A percentile compares a stretch with the other conserved stretches of the same genome.
These are phyloP conservation scores for Drosophila trapezifrons DNA, from an alignment of 1,140 invertebrate genomes.

Conservation along the genomic window DNA sequence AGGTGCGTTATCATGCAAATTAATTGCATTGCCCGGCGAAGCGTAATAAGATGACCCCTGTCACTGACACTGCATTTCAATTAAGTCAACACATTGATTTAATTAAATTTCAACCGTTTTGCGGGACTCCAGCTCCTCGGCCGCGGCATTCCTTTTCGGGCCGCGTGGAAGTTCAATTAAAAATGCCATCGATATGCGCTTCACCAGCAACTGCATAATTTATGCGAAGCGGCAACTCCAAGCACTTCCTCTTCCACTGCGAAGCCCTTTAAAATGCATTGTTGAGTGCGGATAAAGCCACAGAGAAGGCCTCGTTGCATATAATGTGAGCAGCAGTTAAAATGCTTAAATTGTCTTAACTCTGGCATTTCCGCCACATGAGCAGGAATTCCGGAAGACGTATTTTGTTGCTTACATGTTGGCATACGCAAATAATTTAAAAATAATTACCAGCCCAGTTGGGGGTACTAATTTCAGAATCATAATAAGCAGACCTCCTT, in stretches of 20 bases:
- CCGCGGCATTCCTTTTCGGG: slow-evolving; percentile 1
- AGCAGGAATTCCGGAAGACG: not conserved
- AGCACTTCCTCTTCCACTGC: slow-evolving; percentile 30
- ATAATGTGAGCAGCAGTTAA: not conserved
- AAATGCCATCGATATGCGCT: slow-evolving; percentile 73
- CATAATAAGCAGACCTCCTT: not conserved
- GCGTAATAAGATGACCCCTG: slow-evolving; percentile 39
- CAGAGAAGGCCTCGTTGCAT: not conserved
- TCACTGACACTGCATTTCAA: slow-evolving; percentile 55
- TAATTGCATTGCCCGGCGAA: slow-evolving; percentile 45
- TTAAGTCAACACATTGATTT: slow-evolving; percentile 78
- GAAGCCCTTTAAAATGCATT: slow-evolving; percentile 13
- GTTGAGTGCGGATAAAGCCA: slow-evolving; percentile 3
- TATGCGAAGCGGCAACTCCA: slow-evolving; percentile 45
- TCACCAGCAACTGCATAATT: slow-evolving; percentile 59
- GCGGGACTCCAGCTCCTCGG: not conserved
- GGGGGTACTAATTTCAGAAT: slow-evolving; percentile 2
- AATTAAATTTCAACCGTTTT: slow-evolving; percentile 67
- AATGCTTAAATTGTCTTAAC: slow-evolving; percentile 15
- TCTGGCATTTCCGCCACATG: not conserved
- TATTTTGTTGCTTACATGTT: not conserved
- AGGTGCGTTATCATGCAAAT: slow-evolving; percentile 45
- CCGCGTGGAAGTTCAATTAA: slow-evolving; percentile 61
- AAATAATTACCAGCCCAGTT: slow-evolving; percentile 3
- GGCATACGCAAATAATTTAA: not conserved